Evolutionary conservation across 2,888 invertebrate species (phyloP).

Genomic region (Prosopocoilus inquinatus): DNA sequence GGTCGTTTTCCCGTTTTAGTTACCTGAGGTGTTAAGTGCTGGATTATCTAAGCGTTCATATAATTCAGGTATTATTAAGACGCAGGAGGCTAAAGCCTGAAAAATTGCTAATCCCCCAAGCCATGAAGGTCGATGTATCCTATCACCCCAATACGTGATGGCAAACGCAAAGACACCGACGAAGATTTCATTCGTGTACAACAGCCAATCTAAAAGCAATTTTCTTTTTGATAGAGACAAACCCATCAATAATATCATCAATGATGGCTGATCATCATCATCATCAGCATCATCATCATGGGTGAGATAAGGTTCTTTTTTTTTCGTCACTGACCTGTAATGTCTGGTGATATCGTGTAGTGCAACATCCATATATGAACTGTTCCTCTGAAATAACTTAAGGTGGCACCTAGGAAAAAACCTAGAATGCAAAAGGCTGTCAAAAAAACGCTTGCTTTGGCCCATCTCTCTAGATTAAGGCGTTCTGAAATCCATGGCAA

Average conservation of each 20-base stretch:
- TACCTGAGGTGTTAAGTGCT: slow-evolving; percentile 32
- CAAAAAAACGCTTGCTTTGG: slow-evolving; percentile 52
- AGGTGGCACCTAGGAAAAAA: slow-evolving; percentile 50
- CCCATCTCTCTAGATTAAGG: slow-evolving; percentile 49
- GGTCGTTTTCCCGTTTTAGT: too few species aligned
- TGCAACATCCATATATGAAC: slow-evolving; percentile 52
- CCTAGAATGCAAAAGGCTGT: slow-evolving; percentile 47
- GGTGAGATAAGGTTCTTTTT: not conserved
- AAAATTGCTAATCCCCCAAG: slow-evolving; percentile 56
- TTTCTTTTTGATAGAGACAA: not conserved
- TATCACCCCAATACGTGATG: slow-evolving; percentile 59
- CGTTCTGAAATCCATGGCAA: slow-evolving; percentile 49
- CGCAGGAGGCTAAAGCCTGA: slow-evolving; percentile 53
- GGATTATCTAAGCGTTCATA: slow-evolving; percentile 44
- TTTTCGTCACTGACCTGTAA: slow-evolving; percentile 48
- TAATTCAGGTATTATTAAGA: slow-evolving; percentile 57
- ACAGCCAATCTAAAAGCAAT: slow-evolving; percentile 57
- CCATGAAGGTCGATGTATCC: slow-evolving; percentile 60
- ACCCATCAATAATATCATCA: too few species aligned
- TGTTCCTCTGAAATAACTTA: slow-evolving; percentile 55
- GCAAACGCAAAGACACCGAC: slow-evolving; percentile 55
- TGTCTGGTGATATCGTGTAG: slow-evolving; percentile 48
- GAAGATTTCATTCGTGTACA: slow-evolving; percentile 56
- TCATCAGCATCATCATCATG: not conserved
- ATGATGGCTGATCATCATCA: not conserved